A percentile compares a stretch with the other conserved stretches of the same genome.
phyloP scores from a whole-genome alignment of 2,113 vertebrate genomes.

The Proteles cristata region DNA sequence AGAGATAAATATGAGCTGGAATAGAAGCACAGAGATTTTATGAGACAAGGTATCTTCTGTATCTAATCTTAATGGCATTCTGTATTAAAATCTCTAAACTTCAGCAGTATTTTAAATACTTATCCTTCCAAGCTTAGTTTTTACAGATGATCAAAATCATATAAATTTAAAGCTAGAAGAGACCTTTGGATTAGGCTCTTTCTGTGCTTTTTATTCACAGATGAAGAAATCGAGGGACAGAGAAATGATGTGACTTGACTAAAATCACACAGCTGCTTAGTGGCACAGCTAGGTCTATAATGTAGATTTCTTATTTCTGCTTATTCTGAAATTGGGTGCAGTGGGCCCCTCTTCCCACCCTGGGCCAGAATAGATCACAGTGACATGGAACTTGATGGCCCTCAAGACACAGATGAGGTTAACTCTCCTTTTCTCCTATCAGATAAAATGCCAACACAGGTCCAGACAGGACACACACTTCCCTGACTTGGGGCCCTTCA shows the following conservation, averaged over 20 bases:
- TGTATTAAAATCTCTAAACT: slow-evolving; percentile 15
- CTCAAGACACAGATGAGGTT: background rate
- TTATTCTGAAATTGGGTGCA: background rate
- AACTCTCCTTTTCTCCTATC: background rate
- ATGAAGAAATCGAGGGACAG: background rate
- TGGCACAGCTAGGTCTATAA: background rate
- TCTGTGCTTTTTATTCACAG: slow-evolving; percentile 29
- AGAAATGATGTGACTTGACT: background rate
- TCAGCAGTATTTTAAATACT: background rate
- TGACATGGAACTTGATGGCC: background rate
- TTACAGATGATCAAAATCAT: background rate
- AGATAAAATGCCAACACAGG: background rate
- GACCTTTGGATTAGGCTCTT: background rate
- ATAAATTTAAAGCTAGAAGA: background rate
- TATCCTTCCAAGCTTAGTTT: background rate
- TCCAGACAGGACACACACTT: background rate
- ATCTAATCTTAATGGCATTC: background rate
- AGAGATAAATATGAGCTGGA: background rate
- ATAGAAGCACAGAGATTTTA: background rate
- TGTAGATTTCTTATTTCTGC: background rate
- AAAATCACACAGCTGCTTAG: background rate
- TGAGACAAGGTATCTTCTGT: background rate
- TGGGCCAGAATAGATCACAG: background rate
- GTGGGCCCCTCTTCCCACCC: background rate
- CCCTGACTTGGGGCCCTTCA: background rate